A percentile compares a stretch with the other conserved stretches of the same genome.
Evolutionary conservation across 2,113 vertebrate genomes (phyloP).

Genomic region (Alectura lathami): DNA sequence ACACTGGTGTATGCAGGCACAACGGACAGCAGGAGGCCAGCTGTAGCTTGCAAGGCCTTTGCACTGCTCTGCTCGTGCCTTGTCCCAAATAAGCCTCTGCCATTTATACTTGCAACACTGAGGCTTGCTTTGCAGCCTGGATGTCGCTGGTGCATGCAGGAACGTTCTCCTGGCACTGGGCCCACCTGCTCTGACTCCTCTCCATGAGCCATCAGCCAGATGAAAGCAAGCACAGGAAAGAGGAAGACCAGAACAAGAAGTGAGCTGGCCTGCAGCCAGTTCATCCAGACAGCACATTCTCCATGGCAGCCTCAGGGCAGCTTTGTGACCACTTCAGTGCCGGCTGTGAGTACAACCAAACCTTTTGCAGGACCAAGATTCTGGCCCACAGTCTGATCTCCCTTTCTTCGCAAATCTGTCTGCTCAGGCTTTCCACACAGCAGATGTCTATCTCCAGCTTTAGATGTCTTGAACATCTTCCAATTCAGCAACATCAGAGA

Average conservation of each 20-base stretch:
- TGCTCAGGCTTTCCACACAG: background rate
- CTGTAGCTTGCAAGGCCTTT: background rate
- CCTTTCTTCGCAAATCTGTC: background rate
- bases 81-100: background rate
- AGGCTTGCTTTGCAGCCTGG: background rate
- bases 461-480: background rate
- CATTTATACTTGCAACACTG: background rate
- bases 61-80: background rate
- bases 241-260: background rate
- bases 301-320: background rate
- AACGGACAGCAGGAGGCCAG: background rate
- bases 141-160: background rate
- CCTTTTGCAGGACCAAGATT: background rate
- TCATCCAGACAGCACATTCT: background rate
- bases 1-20: background rate
- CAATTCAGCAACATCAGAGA: background rate
- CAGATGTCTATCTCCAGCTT: background rate
- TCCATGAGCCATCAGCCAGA: background rate
- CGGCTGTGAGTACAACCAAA: background rate
- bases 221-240: background rate
- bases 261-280: background rate
- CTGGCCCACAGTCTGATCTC: background rate
- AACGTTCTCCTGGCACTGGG: background rate
- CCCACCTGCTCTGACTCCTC: background rate
- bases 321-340: background rate